A percentile compares a stretch with the other conserved stretches of the same genome.
Evolutionary conservation across 2,888 invertebrate genomes (phyloP).

Genomic region (Drosophila percnosoma): DNA sequence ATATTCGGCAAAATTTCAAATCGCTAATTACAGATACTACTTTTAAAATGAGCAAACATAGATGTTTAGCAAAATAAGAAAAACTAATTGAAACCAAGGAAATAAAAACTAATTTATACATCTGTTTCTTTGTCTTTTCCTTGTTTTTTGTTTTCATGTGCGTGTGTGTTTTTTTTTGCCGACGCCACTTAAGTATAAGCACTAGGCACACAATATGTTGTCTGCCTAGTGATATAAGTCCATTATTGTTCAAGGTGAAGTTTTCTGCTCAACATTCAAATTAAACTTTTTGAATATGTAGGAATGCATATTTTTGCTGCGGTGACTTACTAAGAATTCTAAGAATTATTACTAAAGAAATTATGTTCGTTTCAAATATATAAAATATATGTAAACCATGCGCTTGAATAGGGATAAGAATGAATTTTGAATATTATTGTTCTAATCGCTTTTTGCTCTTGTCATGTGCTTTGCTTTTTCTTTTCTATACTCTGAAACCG

Average conservation of each 20-base stretch:
- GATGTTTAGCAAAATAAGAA: neutral
- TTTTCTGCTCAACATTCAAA: neutral
- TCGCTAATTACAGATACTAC: neutral
- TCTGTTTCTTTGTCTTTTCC: neutral
- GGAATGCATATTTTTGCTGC: neutral
- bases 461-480: too few relatives aligned
- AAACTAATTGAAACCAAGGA: neutral
- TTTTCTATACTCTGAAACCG: too few relatives aligned
- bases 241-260: neutral
- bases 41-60: neutral
- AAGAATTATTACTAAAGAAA: neutral
- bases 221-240: neutral
- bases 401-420: neutral
- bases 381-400: neutral
- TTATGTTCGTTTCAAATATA: neutral
- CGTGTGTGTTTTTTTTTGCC: neutral
- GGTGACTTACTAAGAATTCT: neutral
- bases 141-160: neutral
- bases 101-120: neutral
- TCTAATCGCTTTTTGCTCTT: too few relatives aligned
- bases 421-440: neutral
- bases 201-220: neutral
- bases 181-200: neutral
- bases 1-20: neutral
- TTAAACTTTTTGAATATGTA: neutral